phyloP scores from a whole-genome alignment of 2,888 invertebrate genomes.

The Camponotus fellah region DNA sequence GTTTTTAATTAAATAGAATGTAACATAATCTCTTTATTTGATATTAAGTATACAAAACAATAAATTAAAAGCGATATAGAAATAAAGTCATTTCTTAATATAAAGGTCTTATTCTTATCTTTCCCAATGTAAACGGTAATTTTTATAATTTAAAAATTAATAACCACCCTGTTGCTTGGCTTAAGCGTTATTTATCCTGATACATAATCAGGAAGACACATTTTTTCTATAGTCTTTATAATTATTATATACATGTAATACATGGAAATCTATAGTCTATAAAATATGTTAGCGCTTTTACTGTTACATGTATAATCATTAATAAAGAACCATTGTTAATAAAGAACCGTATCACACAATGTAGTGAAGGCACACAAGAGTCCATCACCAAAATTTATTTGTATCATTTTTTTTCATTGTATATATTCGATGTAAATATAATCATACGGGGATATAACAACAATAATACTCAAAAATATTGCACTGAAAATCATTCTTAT shows the following conservation, averaged over 20 bases:
- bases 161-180: neutral
- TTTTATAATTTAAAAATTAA: constrained; percentile 17
- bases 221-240: constrained; percentile 18
- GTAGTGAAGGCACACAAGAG: constrained; percentile 52
- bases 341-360: constrained; percentile 64
- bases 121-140: neutral
- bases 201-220: neutral
- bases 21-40: constrained; percentile 38
- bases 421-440: constrained; percentile 26
- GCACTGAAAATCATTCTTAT: constrained; percentile 54
- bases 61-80: constrained; percentile 48
- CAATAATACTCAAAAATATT: constrained; percentile 67
- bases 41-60: constrained; percentile 41
- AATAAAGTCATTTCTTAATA: constrained; percentile 38
- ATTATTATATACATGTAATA: constrained; percentile 59
- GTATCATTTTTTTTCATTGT: constrained; percentile 43
- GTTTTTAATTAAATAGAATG: constrained; percentile 34
- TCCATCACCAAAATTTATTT: constrained; percentile 70
- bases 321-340: constrained; percentile 20
- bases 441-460: constrained; percentile 56
- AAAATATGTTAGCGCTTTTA: constrained; percentile 34
- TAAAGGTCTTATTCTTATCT: neutral
- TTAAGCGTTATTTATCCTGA: constrained; percentile 5
- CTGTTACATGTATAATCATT: constrained; percentile 39
- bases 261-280: constrained; percentile 59